Conservation (phyloP, 1,140 invertebrate genomes). For the Sycophila sp. region DNA sequence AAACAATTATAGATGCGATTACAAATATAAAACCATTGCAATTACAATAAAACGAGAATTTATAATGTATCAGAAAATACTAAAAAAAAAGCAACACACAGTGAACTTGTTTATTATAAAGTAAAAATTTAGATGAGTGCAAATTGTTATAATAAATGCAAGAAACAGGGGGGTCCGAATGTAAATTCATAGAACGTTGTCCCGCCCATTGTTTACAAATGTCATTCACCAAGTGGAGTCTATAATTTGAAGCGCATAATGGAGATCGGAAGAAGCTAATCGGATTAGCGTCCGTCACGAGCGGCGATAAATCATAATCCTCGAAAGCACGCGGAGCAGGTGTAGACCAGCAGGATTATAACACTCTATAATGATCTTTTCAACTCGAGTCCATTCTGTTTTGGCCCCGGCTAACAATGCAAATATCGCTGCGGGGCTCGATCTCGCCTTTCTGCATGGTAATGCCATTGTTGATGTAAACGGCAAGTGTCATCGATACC, state of each 20-base stretch:
- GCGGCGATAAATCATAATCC: slow-evolving; percentile 40
- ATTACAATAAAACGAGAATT: no score
- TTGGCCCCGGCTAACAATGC: slow-evolving; percentile 18
- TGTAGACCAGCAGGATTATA: slow-evolving; percentile 41
- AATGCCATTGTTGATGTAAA: slow-evolving; percentile 14
- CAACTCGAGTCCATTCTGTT: slow-evolving; percentile 18
- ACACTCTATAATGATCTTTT: slow-evolving; percentile 40
- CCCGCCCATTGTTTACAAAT: neutral
- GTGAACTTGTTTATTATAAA: neutral
- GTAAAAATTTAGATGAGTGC: neutral
- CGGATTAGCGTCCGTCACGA: slow-evolving; percentile 39
- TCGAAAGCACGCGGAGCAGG: slow-evolving; percentile 36
- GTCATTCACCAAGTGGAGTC: neutral
- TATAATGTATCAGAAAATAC: no score
- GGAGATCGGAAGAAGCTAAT: slow-evolving; percentile 35
- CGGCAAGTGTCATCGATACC: slow-evolving; percentile 10
- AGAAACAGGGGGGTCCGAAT: neutral
- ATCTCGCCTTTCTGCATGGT: neutral
- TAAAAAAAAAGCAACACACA: neutral
- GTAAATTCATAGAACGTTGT: no score
- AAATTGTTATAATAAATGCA: no score
- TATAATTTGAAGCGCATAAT: slow-evolving; percentile 26
- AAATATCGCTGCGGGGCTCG: neutral
- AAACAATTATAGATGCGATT: no score
- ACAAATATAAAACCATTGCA: no score